Base-by-base conservation (phyloP, 1,140 invertebrate species). In the Sesamia nonagrioides region DNA sequence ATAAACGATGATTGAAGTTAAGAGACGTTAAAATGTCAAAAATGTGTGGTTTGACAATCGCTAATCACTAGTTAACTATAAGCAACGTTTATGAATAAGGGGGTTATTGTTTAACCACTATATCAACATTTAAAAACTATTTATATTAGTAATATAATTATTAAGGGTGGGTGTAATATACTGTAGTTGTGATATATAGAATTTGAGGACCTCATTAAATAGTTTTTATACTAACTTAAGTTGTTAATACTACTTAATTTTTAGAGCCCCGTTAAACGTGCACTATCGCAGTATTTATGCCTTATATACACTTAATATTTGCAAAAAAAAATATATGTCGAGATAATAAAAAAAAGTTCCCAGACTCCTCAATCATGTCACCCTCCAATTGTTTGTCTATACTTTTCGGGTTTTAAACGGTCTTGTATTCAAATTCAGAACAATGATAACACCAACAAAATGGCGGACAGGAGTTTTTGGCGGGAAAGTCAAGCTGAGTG, bases 141-240 rank as follows among this genome's bases (percentile, higher is more conserved):
- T 15, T 48, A 9, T 42, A 8, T 48, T 9, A 15, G 13, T 48
- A 48, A 15, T 7, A 42, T 42, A 42, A 40, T 42, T 42, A 15
- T 48, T 48, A 48, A 48, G 45, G 45, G 13, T 48, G 45, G 45
- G 45, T 15, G 45, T 48, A 15, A 48, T 56, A 56, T 56, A 56
- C 54, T 27, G 21, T 54, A 56, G 54, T 56, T 56, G 54, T 56
- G 54, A 56, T 56, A 56, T 27, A 27, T 56, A 56, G 54, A 56
- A 27, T 56, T 56, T 56, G 54, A 56, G 54, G 54, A 56, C 54
- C 54, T 56, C 54, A 56, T 56, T 27, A 56, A 27, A 56, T 56
- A 56, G 54, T 27, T 56, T 56, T 56, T 56, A 21, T 27, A 21
- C 17, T 17, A 11, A 56, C 8, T 27, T 27, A 56, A 56, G 3